These are phyloP conservation scores for Laothoe populi DNA, from an alignment of 2,888 invertebrate genomes.

Conservation along the genomic window DNA sequence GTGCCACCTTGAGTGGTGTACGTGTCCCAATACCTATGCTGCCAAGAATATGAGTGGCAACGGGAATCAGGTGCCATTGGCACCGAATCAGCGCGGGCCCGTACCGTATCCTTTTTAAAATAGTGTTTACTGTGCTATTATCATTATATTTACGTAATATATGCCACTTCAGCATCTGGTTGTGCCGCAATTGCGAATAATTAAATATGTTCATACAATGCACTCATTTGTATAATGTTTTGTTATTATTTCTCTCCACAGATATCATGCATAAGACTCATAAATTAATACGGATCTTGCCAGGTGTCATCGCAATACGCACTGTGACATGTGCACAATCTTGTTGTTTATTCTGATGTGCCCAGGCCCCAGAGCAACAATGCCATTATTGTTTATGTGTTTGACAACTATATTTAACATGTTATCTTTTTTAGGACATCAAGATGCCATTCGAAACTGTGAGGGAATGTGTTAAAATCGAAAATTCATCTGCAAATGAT, in stretches of 20 bases:
- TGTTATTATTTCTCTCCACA: conserved; percentile 9
- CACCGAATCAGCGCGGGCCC: conserved; percentile 84
- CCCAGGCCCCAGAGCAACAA: background rate
- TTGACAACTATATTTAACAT: background rate
- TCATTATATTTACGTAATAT: conserved; percentile 80
- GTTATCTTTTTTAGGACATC: conserved; percentile 4
- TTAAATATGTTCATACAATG: conserved; percentile 41
- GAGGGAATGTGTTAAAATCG: background rate
- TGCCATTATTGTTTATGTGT: background rate
- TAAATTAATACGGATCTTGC: background rate
- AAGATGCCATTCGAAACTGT: background rate
- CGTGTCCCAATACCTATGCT: conserved; percentile 85
- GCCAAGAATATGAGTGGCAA: conserved; percentile 87
- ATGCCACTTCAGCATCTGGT: conserved; percentile 72
- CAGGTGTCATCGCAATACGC: conserved; percentile 7
- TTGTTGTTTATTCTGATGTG: conserved; percentile 17
- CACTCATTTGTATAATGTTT: conserved; percentile 31
- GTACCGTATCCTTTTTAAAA: conserved; percentile 85
- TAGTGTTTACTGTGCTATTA: conserved; percentile 54
- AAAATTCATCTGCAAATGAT: background rate
- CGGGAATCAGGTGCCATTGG: conserved; percentile 87
- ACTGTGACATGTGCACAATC: conserved; percentile 19
- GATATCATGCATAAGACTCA: conserved; percentile 1
- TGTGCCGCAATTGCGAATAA: conserved; percentile 71
- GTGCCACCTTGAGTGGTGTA: conserved; percentile 87